Percentiles rank a stretch among this genome's conserved stretches.
Evolutionary conservation across 2,888 invertebrate genomes (phyloP).

Genomic region (Xanthorhoe spadicearia): DNA sequence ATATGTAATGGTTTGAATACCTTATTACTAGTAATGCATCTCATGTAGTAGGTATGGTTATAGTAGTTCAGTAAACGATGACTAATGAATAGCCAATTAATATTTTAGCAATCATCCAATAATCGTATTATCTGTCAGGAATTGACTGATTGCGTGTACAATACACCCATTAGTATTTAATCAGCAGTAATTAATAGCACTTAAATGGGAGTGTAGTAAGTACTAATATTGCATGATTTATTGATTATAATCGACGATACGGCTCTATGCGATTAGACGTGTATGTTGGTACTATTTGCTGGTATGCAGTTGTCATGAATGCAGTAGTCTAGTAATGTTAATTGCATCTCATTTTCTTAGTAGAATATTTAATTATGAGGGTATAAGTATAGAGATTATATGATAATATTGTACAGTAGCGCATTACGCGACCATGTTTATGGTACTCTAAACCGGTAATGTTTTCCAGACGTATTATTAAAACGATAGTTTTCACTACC

Average conservation of each 20-base stretch:
- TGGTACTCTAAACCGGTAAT: neutral
- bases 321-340: neutral
- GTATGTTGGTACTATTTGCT: neutral
- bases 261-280: slow-evolving; percentile 12
- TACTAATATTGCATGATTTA: slow-evolving; percentile 51
- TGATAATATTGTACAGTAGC: neutral
- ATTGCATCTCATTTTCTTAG: neutral
- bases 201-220: slow-evolving; percentile 51
- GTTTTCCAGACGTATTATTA: too few species aligned
- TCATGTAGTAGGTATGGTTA: neutral
- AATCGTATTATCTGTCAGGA: slow-evolving; percentile 63
- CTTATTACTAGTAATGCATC: neutral
- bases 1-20: neutral
- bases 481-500: too few species aligned
- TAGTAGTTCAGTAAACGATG: neutral
- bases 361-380: neutral
- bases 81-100: neutral
- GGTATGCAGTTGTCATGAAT: slow-evolving; percentile 1
- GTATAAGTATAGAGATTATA: neutral
- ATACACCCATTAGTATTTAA: slow-evolving; percentile 63
- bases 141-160: slow-evolving; percentile 69
- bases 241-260: slow-evolving; percentile 34
- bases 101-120: slow-evolving; percentile 52
- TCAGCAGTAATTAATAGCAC: slow-evolving; percentile 63
- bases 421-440: neutral